These are phyloP conservation scores for Hylaeus anthracinus DNA, from an alignment of 1,140 invertebrate genomes.

Conservation along the genomic window DNA sequence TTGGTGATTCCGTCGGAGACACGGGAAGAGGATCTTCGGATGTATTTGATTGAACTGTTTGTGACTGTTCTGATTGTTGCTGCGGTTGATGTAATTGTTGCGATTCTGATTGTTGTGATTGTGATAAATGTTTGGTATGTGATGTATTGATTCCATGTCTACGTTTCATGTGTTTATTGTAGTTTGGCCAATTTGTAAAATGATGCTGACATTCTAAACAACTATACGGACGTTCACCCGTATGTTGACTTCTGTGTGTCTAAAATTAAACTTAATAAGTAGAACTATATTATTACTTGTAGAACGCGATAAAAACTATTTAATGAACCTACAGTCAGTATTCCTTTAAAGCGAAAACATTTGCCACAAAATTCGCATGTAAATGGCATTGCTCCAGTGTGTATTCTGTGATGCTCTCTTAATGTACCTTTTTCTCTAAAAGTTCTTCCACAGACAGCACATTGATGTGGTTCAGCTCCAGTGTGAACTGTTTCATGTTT, in stretches of 20 bases:
- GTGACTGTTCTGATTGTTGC: slow-evolving; percentile 56
- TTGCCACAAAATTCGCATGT: slow-evolving; percentile 88
- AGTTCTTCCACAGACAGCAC: slow-evolving; percentile 87
- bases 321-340: slow-evolving; percentile 81
- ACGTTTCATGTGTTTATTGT: slow-evolving; percentile 89
- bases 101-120: slow-evolving; percentile 60
- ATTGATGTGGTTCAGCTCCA: slow-evolving; percentile 88
- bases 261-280: slow-evolving; percentile 58
- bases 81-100: slow-evolving; percentile 59
- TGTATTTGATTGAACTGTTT: slow-evolving; percentile 48
- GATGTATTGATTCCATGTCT: slow-evolving; percentile 84
- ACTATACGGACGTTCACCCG: slow-evolving; percentile 82
- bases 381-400: slow-evolving; percentile 93
- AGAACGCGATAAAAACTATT: slow-evolving; percentile 8
- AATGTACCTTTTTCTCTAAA: slow-evolving; percentile 85
- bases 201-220: slow-evolving; percentile 84
- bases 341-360: slow-evolving; percentile 86
- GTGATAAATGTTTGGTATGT: slow-evolving; percentile 72
- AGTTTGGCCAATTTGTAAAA: slow-evolving; percentile 89
- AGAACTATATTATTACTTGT: slow-evolving; percentile 10
- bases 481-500: slow-evolving; percentile 85
- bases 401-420: slow-evolving; percentile 85
- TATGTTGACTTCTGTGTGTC: slow-evolving; percentile 85
- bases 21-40: slow-evolving; percentile 55
- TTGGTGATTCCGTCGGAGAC: slow-evolving; percentile 62